Evolutionary conservation across 2,888 invertebrate genomes (phyloP).

Genomic region (Bembecia ichneumoniformis): DNA sequence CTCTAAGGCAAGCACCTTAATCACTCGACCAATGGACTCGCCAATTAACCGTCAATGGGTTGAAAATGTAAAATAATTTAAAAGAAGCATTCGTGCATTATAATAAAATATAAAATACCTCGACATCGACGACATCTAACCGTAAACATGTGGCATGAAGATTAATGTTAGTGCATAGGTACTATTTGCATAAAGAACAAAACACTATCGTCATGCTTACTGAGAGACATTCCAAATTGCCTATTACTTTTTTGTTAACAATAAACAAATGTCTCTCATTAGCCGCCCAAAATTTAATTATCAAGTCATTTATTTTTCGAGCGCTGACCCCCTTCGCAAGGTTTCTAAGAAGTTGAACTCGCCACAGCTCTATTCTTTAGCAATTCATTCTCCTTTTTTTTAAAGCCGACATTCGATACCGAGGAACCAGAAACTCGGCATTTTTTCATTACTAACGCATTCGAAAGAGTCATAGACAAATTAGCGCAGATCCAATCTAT

Average conservation of each 20-base stretch:
- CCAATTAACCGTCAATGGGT: too few species aligned
- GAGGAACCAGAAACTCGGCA: slow-evolving; percentile 10
- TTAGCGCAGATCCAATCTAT: slow-evolving; percentile 65
- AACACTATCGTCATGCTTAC: slow-evolving; percentile 25
- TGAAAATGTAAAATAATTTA: too few species aligned
- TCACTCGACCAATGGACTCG: too few species aligned
- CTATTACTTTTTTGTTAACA: slow-evolving; percentile 24
- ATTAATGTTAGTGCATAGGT: neutral
- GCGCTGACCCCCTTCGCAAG: slow-evolving; percentile 19
- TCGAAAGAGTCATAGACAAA: slow-evolving; percentile 58
- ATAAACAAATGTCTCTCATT: slow-evolving; percentile 41
- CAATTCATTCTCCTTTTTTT: slow-evolving; percentile 14
- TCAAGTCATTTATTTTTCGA: slow-evolving; percentile 30
- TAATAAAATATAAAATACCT: too few species aligned
- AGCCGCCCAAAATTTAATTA: slow-evolving; percentile 42
- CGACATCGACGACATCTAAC: neutral
- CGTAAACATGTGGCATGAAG: neutral
- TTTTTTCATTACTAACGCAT: slow-evolving; percentile 15
- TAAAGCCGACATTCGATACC: slow-evolving; percentile 11
- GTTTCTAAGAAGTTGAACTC: slow-evolving; percentile 25
- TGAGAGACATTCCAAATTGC: slow-evolving; percentile 20
- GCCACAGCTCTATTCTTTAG: slow-evolving; percentile 6
- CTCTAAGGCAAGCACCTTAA: too few species aligned
- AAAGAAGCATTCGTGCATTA: too few species aligned
- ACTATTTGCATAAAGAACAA: slow-evolving; percentile 13